phyloP scores from a whole-genome alignment of 2,113 vertebrate species.

The Python bivittatus region DNA sequence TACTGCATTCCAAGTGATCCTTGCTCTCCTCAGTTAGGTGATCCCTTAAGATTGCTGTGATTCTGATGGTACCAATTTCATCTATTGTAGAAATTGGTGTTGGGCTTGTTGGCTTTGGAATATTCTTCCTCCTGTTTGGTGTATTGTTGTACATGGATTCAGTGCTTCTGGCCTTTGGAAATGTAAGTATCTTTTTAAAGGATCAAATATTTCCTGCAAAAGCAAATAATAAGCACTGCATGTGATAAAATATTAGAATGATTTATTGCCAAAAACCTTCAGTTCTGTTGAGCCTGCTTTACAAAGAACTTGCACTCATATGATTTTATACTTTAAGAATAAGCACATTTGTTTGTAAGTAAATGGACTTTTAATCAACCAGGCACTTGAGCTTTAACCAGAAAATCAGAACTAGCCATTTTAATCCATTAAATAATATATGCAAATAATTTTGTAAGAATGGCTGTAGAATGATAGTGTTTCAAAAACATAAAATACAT shows the following conservation, averaged over 20 bases:
- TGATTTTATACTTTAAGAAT: background rate
- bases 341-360: background rate
- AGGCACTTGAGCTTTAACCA: background rate
- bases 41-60: fast-evolving
- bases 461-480: background rate
- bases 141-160: slow-evolving; percentile 90
- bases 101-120: slow-evolving; percentile 82
- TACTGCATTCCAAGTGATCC: no score
- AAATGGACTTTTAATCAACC: background rate
- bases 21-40: background rate
- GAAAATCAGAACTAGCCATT: background rate
- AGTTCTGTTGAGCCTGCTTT: background rate
- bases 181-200: slow-evolving; percentile 77
- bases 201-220: fast-evolving
- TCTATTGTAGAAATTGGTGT: slow-evolving; percentile 82
- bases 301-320: background rate
- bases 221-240: background rate
- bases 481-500: background rate
- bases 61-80: background rate
- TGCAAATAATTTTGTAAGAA: background rate
- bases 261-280: background rate
- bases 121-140: slow-evolving; percentile 91
- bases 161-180: slow-evolving; percentile 89
- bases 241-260: background rate
- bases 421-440: background rate